Evolutionary conservation across 2,113 vertebrate genomes (phyloP), one percentile per base, ranked within the genome.

Genomic region (Patagioenas fasciata): DNA sequence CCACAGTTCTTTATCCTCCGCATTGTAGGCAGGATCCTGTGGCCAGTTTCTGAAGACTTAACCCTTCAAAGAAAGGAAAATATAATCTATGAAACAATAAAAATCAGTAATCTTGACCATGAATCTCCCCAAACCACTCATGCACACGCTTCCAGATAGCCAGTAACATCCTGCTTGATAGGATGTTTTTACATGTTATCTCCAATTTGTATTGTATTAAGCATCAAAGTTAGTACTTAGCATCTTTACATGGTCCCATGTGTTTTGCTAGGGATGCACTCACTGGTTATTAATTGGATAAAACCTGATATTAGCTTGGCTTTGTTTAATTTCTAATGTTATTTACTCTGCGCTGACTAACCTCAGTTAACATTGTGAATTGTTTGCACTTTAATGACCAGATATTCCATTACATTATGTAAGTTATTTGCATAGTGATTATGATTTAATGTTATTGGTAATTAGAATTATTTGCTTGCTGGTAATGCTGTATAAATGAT

Each of bases 381-480:
- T 93, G 88, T 97, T 97, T 96, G 95, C 86, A 85, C 88, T 96
- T 65, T 93, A 97, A 98, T 95, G 96, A 91, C 94, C 96, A 96
- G 66, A 75, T 89, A 96, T 96, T 95, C 96, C 65, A 95, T 97
- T 97, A 88, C 88, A 93, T 96, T 98, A 97, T 94, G 90, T 95
- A 97, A 96, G 96, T 97, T 92, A 96, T 98, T 97, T 97, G 96
- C 95, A 93, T 97, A 96, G 92, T 97, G 97, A 97, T 97, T 95
- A 89, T 66, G 78, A 89, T 80, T 95, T 97, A 96, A 93, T 95
- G 93, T 77, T 91, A 79, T 83, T 93, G 62, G 88, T 96, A 96
- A 97, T 97, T 97, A 97, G 91, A 95, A 96, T 94, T 95, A 95
- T 96, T 97, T 97, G 80, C 92, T 79, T 96, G 88, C 94, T 98